Base-by-base conservation (phyloP, 2,797 vertebrate genomes). In the Thalassophryne amazonica region DNA sequence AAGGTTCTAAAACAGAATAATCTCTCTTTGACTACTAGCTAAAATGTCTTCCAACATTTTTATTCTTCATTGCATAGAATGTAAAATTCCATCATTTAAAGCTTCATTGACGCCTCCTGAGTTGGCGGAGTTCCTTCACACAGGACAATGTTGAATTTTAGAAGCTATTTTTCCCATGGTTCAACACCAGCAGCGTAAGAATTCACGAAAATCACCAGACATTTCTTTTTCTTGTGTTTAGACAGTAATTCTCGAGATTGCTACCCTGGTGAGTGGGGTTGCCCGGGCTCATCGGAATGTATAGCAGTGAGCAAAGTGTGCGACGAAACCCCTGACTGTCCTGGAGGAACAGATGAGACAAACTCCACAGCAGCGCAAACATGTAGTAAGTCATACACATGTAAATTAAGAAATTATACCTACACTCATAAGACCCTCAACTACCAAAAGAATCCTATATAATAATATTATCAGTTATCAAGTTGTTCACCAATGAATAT, bases 191-290 rank as follows among this genome's bases (percentile, higher is more conserved):
- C n/a, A n/a, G n/a, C n/a, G n/a, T n/a, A n/a, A n/a, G n/a, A n/a
- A n/a, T n/a, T 19, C 2, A 14, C 3, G 28, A 25, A 37, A 23
- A 19, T 48, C 16, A 8, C 33, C 36, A 22, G 17, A 7, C 8
- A 13, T 10, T 0, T 56, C 3, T 40, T 34, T 34, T 2, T 27
- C 1, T 59, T 7, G 0, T 25, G 57, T 71, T 41, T 47, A 91
- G 89, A 89, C 16, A 88, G 86, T 41, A 41, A 87, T 61, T 84
- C 83, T 3, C 47, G 84, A 29, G 84, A 78, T 41, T 91, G 90
- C 80, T 89, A 90, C 67, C 86, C 90, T 4, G 86, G 90, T 5
- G 89, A 91, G 53, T 91, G 90, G 90, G 84, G 85, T 5, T 91
- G 90, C 27, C 89, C 89, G 0, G 79, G 72, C 28, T 88, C 88